These are phyloP conservation scores for Muricea muricata DNA, from an alignment of 92 coral and sea anemone genomes.

Conservation along the genomic window DNA sequence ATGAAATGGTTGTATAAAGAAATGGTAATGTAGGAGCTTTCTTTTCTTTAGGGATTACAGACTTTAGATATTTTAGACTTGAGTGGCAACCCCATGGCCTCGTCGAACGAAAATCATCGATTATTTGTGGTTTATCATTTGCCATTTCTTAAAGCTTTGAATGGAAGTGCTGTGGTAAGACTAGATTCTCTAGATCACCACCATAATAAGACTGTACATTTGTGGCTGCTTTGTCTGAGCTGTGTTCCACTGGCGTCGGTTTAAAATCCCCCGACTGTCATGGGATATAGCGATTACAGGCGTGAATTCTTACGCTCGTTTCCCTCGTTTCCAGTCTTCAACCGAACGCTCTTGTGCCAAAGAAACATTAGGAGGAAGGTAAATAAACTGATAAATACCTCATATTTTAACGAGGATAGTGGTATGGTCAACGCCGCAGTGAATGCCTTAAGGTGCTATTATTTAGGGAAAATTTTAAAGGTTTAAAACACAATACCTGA, in stretches of 20 bases:
- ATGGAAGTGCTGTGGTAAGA: slow-evolving; percentile 95
- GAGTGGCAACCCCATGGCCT: slow-evolving; percentile 85
- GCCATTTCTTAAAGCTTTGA: slow-evolving; percentile 90
- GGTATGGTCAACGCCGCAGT: no score
- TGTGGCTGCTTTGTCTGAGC: no score
- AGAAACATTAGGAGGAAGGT: slow-evolving; percentile 97
- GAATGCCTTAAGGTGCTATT: no score
- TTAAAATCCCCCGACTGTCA: no score
- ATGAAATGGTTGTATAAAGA: background rate
- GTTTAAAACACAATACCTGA: no score
- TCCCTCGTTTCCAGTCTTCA: slow-evolving; percentile 65
- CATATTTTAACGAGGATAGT: background rate
- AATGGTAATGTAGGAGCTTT: no score
- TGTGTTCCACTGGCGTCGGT: no score
- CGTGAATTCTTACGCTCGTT: background rate
- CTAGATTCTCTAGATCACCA: background rate
- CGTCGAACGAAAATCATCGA: slow-evolving; percentile 74
- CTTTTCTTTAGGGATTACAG: slow-evolving; percentile 65
- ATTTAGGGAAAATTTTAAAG: no score
- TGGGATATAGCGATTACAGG: no score
- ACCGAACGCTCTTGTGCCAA: slow-evolving; percentile 88
- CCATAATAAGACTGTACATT: background rate
- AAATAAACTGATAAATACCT: background rate
- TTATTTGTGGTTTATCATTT: slow-evolving; percentile 90
- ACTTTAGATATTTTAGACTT: slow-evolving; percentile 85